Percentiles rank a stretch among this genome's conserved stretches.
phyloP scores from a whole-genome alignment of 2,113 vertebrate species.

The Sebastes fasciatus region DNA sequence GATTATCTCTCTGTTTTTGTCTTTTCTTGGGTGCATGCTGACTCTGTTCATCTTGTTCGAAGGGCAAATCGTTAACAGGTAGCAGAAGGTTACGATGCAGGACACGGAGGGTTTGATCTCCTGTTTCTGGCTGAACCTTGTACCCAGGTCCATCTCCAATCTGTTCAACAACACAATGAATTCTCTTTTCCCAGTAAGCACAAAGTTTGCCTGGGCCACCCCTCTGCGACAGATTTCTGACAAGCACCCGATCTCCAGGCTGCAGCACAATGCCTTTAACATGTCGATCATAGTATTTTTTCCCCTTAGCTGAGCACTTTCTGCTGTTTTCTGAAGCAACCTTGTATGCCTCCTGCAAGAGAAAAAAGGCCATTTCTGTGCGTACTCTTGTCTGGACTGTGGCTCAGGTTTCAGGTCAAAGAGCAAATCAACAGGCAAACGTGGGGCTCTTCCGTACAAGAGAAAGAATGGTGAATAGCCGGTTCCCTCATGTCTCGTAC shows the following conservation, averaged over 20 bases:
- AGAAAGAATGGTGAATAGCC: constrained; percentile 21
- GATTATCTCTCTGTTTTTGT: neutral
- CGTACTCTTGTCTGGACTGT: neutral
- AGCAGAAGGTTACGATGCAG: constrained; percentile 10
- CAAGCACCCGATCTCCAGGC: constrained; percentile 29
- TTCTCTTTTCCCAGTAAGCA: constrained; percentile 3
- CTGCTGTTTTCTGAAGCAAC: constrained; percentile 19
- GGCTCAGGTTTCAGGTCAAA: neutral
- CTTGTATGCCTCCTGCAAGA: constrained; percentile 16
- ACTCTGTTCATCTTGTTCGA: neutral
- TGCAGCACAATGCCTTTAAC: constrained; percentile 20
- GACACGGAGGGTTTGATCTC: neutral
- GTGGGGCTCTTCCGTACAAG: neutral
- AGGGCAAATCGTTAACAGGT: constrained; percentile 15
- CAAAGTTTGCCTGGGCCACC: constrained; percentile 29
- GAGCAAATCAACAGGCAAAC: constrained; percentile 36
- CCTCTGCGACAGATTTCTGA: constrained; percentile 22
- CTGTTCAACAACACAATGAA: constrained; percentile 18
- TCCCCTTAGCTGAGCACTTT: constrained; percentile 35
- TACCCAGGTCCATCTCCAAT: constrained; percentile 27
- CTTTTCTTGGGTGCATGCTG: neutral
- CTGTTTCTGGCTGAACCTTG: constrained; percentile 20
- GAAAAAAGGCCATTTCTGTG: constrained; percentile 21
- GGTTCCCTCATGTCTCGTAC: constrained; percentile 5
- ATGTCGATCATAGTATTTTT: constrained; percentile 6